A percentile compares a stretch with the other conserved stretches of the same genome.
Evolutionary conservation across 2,113 vertebrate species (phyloP).

Genomic region (Serilophus lunatus): DNA sequence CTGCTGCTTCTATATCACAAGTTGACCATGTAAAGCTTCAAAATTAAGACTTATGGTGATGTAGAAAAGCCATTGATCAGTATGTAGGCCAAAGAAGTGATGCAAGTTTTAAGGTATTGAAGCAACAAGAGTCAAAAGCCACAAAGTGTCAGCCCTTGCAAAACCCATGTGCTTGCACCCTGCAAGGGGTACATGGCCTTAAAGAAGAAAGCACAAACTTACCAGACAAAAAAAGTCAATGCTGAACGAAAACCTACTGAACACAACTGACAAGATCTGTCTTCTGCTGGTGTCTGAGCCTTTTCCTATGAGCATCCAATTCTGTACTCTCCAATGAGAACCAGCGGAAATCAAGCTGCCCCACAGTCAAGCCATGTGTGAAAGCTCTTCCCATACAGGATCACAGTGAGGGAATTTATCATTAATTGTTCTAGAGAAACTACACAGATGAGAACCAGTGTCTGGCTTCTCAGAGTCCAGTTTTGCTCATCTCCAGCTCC

Average conservation of each 20-base stretch:
- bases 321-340: background rate
- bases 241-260: background rate
- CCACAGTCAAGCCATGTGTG: background rate
- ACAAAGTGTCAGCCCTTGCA: background rate
- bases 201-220: background rate
- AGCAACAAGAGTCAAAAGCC: background rate
- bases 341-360: background rate
- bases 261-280: background rate
- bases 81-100: background rate
- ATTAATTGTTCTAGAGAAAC: background rate
- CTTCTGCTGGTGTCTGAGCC: background rate
- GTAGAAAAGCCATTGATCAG: background rate
- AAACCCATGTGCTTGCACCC: background rate
- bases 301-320: background rate
- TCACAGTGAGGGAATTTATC: background rate
- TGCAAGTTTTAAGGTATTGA: background rate
- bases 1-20: background rate
- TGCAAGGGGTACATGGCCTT: background rate
- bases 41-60: background rate
- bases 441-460: background rate
- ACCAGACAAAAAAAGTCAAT: background rate
- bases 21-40: background rate
- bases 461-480: background rate
- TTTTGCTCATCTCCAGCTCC: background rate
- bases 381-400: background rate